phyloP scores from a whole-genome alignment of 2,888 invertebrate genomes.

The Microctonus aethiopoides region DNA sequence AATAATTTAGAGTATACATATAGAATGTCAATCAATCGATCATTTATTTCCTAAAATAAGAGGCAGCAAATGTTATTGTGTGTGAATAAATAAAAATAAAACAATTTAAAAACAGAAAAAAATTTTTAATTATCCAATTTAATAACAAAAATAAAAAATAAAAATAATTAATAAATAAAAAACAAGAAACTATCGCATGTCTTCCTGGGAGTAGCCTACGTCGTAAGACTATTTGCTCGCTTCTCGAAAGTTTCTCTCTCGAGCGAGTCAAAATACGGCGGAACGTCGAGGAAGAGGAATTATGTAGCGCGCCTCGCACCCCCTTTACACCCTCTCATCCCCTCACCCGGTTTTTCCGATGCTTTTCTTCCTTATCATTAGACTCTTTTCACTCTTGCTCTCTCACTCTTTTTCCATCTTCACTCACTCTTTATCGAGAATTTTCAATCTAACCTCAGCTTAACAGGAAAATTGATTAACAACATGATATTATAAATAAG shows the following conservation, averaged over 20 bases:
- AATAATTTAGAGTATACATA: background rate
- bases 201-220: conserved; percentile 54
- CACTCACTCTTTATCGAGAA: background rate
- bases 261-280: conserved; percentile 35
- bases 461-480: conserved; percentile 2
- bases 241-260: conserved; percentile 38
- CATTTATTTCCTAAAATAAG: background rate
- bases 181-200: conserved; percentile 55
- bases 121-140: conserved; percentile 25
- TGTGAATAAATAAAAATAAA: background rate
- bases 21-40: conserved; percentile 10
- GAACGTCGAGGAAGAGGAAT: conserved; percentile 32
- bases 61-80: background rate
- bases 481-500: background rate
- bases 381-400: background rate
- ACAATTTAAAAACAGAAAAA: conserved; percentile 12
- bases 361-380: conserved; percentile 16
- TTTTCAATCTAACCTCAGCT: background rate
- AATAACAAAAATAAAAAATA: conserved; percentile 21
- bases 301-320: conserved; percentile 3
- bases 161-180: conserved; percentile 28
- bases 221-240: conserved; percentile 47
- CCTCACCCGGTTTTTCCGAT: conserved; percentile 11
- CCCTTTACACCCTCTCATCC: no score
- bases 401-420: background rate